Conservation (phyloP, 2,113 vertebrate genomes). For the Actenoides lindsayi region DNA sequence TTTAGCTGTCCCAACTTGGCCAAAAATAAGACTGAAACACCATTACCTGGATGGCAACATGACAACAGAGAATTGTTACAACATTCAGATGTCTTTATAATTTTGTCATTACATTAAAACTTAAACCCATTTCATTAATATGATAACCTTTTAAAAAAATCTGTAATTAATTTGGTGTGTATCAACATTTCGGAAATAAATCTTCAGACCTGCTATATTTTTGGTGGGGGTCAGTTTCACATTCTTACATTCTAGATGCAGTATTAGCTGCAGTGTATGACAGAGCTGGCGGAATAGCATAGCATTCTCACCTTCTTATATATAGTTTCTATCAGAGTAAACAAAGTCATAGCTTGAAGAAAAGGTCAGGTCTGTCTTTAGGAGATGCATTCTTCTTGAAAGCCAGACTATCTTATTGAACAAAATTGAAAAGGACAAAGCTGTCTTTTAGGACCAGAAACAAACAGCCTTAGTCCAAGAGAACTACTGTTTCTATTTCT, state of each 20-base stretch:
- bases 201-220: conserved; percentile 38
- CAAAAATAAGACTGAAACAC: conserved; percentile 82
- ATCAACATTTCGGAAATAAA: conserved; percentile 79
- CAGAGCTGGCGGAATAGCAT: neutral
- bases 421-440: neutral
- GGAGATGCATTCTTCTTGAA: neutral
- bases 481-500: neutral
- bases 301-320: neutral
- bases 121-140: conserved; percentile 73
- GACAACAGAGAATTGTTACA: conserved; percentile 59
- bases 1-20: conserved; percentile 92
- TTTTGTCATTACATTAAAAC: conserved; percentile 57
- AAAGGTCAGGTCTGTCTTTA: neutral
- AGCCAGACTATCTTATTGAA: neutral
- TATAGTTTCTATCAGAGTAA: neutral
- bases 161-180: conserved; percentile 75
- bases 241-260: neutral
- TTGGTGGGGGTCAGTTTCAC: neutral
- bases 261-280: neutral
- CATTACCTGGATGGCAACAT: neutral
- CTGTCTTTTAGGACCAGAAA: neutral
- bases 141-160: conserved; percentile 73
- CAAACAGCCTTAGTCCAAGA: neutral
- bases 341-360: neutral
- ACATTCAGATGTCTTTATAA: conserved; percentile 30